Percentiles rank a stretch among this genome's conserved stretches.
Conservation (phyloP, 1,140 invertebrate genomes). For the Popillia japonica region DNA sequence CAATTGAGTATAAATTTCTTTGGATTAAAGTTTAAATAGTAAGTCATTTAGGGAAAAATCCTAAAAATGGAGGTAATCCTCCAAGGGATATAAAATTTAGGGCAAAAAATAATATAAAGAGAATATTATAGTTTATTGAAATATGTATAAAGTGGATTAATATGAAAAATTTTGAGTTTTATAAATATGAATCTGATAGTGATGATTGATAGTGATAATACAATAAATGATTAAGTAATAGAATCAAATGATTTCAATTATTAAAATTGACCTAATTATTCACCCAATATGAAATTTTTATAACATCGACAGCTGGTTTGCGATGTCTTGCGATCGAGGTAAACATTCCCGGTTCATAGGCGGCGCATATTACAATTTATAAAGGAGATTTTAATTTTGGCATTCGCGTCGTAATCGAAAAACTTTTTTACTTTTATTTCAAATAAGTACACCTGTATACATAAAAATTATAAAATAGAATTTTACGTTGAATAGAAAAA, state of each 20-base stretch:
- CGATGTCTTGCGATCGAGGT: too few relatives aligned
- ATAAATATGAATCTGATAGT: slow-evolving; percentile 61
- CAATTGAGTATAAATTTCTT: slow-evolving; percentile 58
- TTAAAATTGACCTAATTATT: slow-evolving; percentile 60
- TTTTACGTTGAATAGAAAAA: too few relatives aligned
- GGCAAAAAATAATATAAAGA: slow-evolving; percentile 60
- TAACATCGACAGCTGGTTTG: too few relatives aligned
- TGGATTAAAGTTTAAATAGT: slow-evolving; percentile 61
- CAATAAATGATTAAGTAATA: slow-evolving; percentile 61
- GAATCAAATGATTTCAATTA: slow-evolving; percentile 60
- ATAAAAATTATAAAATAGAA: too few relatives aligned
- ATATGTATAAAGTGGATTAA: slow-evolving; percentile 63
- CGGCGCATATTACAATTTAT: too few relatives aligned
- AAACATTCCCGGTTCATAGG: too few relatives aligned
- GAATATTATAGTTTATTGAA: slow-evolving; percentile 54
- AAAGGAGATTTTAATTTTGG: too few relatives aligned
- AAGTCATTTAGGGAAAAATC: slow-evolving; percentile 66
- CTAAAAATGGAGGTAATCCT: slow-evolving; percentile 64
- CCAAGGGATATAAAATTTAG: slow-evolving; percentile 64
- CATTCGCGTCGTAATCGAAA: too few relatives aligned
- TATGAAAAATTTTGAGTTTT: slow-evolving; percentile 60
- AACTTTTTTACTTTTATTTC: too few relatives aligned
- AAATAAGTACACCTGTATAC: too few relatives aligned
- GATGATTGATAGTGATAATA: slow-evolving; percentile 57
- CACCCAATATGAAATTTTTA: slow-evolving; percentile 65